Evolutionary conservation across 2,113 vertebrate species (phyloP), one percentile per base, ranked within the genome.

Genomic region (Aramus guarauna): DNA sequence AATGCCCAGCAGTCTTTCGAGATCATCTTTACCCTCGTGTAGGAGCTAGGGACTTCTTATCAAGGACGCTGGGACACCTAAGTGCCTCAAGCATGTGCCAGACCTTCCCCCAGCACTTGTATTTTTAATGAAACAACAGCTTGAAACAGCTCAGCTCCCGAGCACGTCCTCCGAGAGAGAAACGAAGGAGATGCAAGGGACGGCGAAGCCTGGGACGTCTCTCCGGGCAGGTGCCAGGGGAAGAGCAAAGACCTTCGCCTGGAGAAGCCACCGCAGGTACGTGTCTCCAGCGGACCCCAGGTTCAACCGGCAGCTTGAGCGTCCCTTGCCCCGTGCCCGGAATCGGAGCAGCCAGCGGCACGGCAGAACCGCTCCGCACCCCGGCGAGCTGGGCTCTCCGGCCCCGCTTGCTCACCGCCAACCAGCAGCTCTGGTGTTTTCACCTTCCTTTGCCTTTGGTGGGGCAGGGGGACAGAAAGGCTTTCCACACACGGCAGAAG

Each of bases 401-500:
- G 1, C 1, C 6, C 76, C 0, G 0, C 60, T 16, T 0, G 34
- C 63, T 36, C 26, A 6, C 30, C 52, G 84, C 58, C 77, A 50
- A 1, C 19, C 13, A 1, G 32, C 0, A 0, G 47, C 21, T 22
- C 20, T 24, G 24, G 0, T 55, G n/a, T 60, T 79, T 77, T 23
- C 50, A 64, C 43, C 29, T 68, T 48, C 23, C 43, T 18, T 50
- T 53, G n/a, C 18, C 69, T 78, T 83, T 10, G 41, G 75, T 5
- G 71, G 63, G 41, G 53, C 67, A 72, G 39, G 64, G 56, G 90
- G 85, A 63, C 56, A 52, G 88, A 59, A 59, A 63, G 90, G 41
- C 67, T 85, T 79, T 80, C 58, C 78, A 47, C 56, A 34, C 55
- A 11, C 7, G 18, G 88, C 94, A 85, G 48, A 86, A 68, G 0